Base-by-base conservation (phyloP, 1,140 invertebrate genomes). In the Cyrtorhinus lividipennis region DNA sequence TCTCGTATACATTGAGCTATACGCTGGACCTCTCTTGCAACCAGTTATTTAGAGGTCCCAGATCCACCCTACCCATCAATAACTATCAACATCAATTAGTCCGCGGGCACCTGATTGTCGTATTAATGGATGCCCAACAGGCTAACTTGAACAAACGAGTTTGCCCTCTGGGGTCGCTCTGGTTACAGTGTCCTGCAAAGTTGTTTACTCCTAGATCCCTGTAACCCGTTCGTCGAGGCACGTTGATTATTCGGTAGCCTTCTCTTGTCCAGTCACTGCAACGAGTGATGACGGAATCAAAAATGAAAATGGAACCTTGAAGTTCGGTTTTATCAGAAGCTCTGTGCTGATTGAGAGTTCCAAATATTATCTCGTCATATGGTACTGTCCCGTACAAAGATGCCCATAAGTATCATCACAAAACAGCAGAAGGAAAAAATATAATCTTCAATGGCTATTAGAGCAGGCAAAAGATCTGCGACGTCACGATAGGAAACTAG, bases 21-120 rank as follows among this genome's bases (percentile, higher is more conserved):
- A n/a, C n/a, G n/a, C n/a, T n/a, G n/a, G n/a, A n/a, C n/a, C n/a
- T n/a, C n/a, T n/a, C n/a, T n/a, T n/a, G n/a, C n/a, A n/a, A n/a
- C 30, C 15, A 15, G 30, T 53, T 53, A 53, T 53, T 53, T 53
- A 53, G 12, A 5, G 48, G 48, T 53, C 48, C 20, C 48, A 5
- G 48, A 53, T 53, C 48, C 48, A 5, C 48, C 48, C 48, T 20
- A 15, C 48, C 20, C 48, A 53, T 53, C 48, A 53, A 53, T 53
- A 53, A 53, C 48, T 53, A 53, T 53, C 48, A 53, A 53, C 48
- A 53, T 53, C 48, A 53, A 53, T 53, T 53, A 15, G 48, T 22
- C 8, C 48, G 18, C 10, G 10, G 48, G 48, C 48, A 53, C 48
- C 20, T 53, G 48, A 53, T 53, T 53, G 48, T 53, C 18, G 48